A percentile compares a stretch with the other conserved stretches of the same genome.
These are phyloP conservation scores for Hylaeus anthracinus DNA, from an alignment of 1,140 invertebrate species.

Conservation along the genomic window DNA sequence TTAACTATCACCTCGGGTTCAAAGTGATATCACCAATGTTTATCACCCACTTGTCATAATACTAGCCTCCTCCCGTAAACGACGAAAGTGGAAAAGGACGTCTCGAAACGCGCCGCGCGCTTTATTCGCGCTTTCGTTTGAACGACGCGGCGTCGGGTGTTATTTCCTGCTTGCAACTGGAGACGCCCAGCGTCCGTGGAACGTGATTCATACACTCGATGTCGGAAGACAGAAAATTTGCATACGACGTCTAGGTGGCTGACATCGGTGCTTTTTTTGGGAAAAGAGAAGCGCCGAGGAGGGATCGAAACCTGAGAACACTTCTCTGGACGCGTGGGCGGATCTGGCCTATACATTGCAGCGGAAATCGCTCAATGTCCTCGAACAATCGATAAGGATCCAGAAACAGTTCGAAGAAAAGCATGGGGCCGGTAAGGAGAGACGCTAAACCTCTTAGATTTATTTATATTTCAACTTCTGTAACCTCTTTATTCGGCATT, in stretches of 20 bases:
- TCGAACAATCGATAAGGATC: slow-evolving; percentile 3
- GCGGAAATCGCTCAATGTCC: neutral
- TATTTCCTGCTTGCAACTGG: slow-evolving; percentile 60
- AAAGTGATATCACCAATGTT: neutral
- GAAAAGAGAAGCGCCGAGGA: neutral
- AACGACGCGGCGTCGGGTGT: slow-evolving; percentile 34
- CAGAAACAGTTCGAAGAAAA: neutral
- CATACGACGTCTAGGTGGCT: slow-evolving; percentile 53
- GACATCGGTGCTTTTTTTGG: slow-evolving; percentile 31
- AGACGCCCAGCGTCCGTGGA: slow-evolving; percentile 20
- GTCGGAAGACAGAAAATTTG: slow-evolving; percentile 53
- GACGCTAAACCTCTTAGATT: too few relatives aligned
- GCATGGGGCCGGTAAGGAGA: too few relatives aligned
- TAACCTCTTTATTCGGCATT: too few relatives aligned
- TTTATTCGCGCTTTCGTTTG: slow-evolving; percentile 24
- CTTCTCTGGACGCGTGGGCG: slow-evolving; percentile 29
- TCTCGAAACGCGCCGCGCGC: neutral
- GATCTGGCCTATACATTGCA: neutral
- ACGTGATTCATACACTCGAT: slow-evolving; percentile 52
- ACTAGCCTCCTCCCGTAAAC: neutral
- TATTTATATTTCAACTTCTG: too few relatives aligned
- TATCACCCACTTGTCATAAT: neutral
- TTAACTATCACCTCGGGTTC: too few relatives aligned
- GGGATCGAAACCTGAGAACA: slow-evolving; percentile 49
- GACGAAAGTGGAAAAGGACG: slow-evolving; percentile 1